These are phyloP conservation scores for Paramisgurnus dabryanus DNA, from an alignment of 2,113 vertebrate genomes.

Conservation along the genomic window DNA sequence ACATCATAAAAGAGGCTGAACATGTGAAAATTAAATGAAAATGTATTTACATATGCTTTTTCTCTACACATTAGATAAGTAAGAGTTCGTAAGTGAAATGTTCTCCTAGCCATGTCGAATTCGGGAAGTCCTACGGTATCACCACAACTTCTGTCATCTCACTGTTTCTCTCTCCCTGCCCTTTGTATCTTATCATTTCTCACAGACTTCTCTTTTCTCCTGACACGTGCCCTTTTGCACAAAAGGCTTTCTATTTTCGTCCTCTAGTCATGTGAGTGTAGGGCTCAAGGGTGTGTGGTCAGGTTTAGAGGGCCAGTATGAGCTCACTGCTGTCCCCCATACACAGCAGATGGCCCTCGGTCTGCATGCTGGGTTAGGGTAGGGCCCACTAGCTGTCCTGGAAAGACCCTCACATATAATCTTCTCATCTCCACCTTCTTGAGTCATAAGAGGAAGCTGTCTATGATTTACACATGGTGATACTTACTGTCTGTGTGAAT, in stretches of 20 bases:
- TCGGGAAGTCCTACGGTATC: background rate
- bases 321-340: slow-evolving; percentile 21
- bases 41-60: no score
- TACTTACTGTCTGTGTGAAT: background rate
- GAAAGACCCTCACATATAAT: background rate
- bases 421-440: background rate
- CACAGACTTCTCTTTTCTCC: slow-evolving; percentile 7
- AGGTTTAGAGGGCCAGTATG: slow-evolving; percentile 16
- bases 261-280: slow-evolving; percentile 17
- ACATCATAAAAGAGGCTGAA: no score
- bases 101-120: no score
- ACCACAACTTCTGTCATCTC: background rate
- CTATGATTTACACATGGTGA: background rate
- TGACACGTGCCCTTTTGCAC: background rate
- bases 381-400: slow-evolving; percentile 16
- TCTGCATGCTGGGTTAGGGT: slow-evolving; percentile 30
- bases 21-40: no score
- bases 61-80: background rate
- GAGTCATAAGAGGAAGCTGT: background rate
- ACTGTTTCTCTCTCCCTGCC: background rate
- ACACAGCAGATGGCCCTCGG: slow-evolving; percentile 43
- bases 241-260: slow-evolving; percentile 7
- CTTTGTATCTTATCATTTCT: background rate
- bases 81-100: no score
- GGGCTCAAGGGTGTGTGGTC: slow-evolving; percentile 31